Evolutionary conservation across 2,888 invertebrate species (phyloP).

Genomic region (Caenorhabditis becei): DNA sequence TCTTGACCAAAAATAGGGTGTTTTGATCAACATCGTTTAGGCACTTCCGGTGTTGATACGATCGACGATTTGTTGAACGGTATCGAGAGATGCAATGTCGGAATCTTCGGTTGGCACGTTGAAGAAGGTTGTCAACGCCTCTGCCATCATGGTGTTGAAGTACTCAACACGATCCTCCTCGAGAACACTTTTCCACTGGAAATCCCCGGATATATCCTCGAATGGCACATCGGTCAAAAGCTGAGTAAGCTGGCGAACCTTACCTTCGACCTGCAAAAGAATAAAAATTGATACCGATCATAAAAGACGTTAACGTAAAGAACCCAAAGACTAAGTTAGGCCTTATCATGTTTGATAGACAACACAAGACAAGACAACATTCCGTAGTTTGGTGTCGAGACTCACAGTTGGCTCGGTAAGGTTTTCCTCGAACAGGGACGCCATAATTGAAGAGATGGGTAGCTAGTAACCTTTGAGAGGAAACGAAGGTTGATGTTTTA

Average conservation of each 20-base stretch:
- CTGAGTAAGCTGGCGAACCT: slow-evolving; percentile 28
- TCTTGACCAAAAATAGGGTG: background rate
- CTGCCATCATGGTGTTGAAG: slow-evolving; percentile 38
- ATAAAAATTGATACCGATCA: background rate
- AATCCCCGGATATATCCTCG: slow-evolving; percentile 6
- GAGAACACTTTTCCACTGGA: slow-evolving; percentile 12
- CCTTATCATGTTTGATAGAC: background rate
- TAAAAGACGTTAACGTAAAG: slow-evolving; percentile 17
- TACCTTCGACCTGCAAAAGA: slow-evolving; percentile 41
- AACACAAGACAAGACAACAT: background rate
- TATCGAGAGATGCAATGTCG: slow-evolving; percentile 22
- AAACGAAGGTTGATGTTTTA: background rate
- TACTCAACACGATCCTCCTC: slow-evolving; percentile 35
- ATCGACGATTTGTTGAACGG: slow-evolving; percentile 43
- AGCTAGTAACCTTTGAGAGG: background rate
- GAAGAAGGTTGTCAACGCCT: slow-evolving; percentile 30
- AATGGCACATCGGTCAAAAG: slow-evolving; percentile 10
- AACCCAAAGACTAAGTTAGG: slow-evolving; percentile 29
- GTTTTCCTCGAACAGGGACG: background rate
- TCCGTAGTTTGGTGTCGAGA: background rate
- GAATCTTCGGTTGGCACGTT: slow-evolving; percentile 22
- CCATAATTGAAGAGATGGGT: background rate
- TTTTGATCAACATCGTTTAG: background rate
- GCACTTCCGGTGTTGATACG: slow-evolving; percentile 28
- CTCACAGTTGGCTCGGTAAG: slow-evolving; percentile 17